Evolutionary conservation across 2,888 invertebrate genomes (phyloP), one percentile per base, ranked within the genome.

Genomic region (Dryadula phaetusa): DNA sequence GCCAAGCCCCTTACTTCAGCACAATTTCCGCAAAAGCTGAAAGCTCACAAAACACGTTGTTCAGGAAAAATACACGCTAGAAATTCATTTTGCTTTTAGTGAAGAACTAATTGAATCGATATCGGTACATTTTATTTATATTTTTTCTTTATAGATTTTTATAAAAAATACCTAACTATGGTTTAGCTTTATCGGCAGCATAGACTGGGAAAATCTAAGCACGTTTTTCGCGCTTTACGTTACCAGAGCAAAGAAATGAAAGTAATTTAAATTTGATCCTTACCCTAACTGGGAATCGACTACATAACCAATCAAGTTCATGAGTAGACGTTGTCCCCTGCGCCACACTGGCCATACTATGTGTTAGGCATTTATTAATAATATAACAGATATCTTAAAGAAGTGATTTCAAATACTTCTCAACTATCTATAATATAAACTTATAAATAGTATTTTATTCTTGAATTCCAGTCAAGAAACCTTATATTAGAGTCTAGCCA

Each of bases 401-500:
- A n/a, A n/a, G n/a, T n/a, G n/a, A n/a, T n/a, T n/a, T n/a, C n/a
- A n/a, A 32, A 32, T 7, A 32, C 6, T 32, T 5, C 32, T 8
- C 5, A 32, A 32, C 5, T 32, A 5, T 6, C 37, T 12, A 22
- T 22, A 14, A 0, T 37, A 14, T 22, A 22, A 8, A 22, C n/a
- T 56, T 37, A n/a, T 12, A 22, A 14, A 56, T n/a, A 37, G 40
- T 40, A 16, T 44, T 7, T 8, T 7, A 28, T 12, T 44, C 7
- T 52, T 52, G 16, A 60, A 32, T 44, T 14, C 16, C 6, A 42
- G 28, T 44, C 16, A 16, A 60, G 44, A 44, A 60, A 44, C 28
- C 22, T 37, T 62, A 18, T 65, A 69, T 61, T n/a, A 53, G 49
- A 37, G 49, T 65, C 60, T 56, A 53, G 49, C 16, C 56, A 37